phyloP scores from a whole-genome alignment of 2,888 invertebrate genomes.

The Tipula lateralis region DNA sequence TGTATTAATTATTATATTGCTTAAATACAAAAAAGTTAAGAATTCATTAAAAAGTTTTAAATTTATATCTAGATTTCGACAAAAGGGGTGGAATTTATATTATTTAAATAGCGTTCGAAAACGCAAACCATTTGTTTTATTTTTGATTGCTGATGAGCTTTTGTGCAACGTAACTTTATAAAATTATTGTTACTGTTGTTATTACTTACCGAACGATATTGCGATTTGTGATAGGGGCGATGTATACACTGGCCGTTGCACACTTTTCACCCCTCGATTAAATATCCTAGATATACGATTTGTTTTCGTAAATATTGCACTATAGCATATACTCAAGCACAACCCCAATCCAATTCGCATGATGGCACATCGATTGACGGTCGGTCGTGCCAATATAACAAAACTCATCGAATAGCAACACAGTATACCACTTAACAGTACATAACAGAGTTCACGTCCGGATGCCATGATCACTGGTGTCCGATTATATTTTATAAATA shows the following conservation, averaged over 20 bases:
- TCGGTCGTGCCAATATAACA: conserved; percentile 63
- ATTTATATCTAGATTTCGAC: not conserved
- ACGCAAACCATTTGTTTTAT: not conserved
- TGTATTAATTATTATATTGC: not conserved
- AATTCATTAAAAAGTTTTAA: not conserved
- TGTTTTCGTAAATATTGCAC: conserved; percentile 70
- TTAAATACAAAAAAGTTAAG: not conserved
- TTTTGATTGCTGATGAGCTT: too few species aligned
- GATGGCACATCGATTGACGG: conserved; percentile 59
- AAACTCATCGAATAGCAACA: conserved; percentile 68
- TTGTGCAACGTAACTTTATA: too few species aligned
- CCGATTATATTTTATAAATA: conserved; percentile 56
- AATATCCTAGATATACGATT: conserved; percentile 70
- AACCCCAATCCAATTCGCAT: conserved; percentile 65
- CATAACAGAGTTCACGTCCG: conserved; percentile 71
- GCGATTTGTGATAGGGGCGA: conserved; percentile 70
- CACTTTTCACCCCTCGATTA: conserved; percentile 64
- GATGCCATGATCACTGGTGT: conserved; percentile 75
- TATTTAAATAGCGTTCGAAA: too few species aligned
- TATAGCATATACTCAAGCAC: conserved; percentile 68
- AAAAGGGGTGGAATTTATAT: not conserved
- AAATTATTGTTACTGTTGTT: not conserved
- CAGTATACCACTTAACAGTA: conserved; percentile 64
- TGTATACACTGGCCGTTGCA: conserved; percentile 67
- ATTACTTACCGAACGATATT: conserved; percentile 58